phyloP scores from a whole-genome alignment of 2,113 vertebrate species.

The Albula goreensis region DNA sequence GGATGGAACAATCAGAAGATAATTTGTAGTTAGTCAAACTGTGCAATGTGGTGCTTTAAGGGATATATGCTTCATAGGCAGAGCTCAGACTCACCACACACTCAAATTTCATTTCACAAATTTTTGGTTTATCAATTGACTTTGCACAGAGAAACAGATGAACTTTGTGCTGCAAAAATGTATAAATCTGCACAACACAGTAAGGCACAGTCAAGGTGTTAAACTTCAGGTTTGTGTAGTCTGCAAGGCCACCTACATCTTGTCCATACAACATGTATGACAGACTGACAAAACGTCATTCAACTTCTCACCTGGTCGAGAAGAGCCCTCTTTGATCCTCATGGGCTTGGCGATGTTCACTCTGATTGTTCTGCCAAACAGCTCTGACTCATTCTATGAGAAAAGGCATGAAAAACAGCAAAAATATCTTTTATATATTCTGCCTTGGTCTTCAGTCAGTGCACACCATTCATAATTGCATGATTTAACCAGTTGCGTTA shows the following conservation, averaged over 20 bases:
- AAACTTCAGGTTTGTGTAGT: neutral
- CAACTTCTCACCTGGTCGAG: slow-evolving; percentile 80
- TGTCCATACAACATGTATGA: neutral
- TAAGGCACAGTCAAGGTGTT: neutral
- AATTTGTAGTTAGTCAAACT: neutral
- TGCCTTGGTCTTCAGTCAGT: neutral
- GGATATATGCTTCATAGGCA: no score
- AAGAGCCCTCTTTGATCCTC: slow-evolving; percentile 95
- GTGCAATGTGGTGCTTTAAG: neutral
- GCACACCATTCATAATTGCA: neutral
- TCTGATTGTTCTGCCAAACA: slow-evolving; percentile 91
- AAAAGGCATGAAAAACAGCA: neutral
- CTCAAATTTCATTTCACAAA: no score
- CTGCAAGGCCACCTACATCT: neutral
- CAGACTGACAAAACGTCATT: neutral
- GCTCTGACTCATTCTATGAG: slow-evolving; percentile 90
- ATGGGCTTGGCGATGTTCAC: slow-evolving; percentile 97
- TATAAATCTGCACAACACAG: no score
- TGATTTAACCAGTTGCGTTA: neutral
- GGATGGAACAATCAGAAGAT: slow-evolving; percentile 12
- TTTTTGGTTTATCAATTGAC: no score
- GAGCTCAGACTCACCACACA: no score
- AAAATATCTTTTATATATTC: neutral
- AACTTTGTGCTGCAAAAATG: no score
- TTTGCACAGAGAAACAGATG: no score